Evolutionary conservation across 2,888 invertebrate genomes (phyloP), one percentile per base, ranked within the genome.

Genomic region (Periphyllus acericola): DNA sequence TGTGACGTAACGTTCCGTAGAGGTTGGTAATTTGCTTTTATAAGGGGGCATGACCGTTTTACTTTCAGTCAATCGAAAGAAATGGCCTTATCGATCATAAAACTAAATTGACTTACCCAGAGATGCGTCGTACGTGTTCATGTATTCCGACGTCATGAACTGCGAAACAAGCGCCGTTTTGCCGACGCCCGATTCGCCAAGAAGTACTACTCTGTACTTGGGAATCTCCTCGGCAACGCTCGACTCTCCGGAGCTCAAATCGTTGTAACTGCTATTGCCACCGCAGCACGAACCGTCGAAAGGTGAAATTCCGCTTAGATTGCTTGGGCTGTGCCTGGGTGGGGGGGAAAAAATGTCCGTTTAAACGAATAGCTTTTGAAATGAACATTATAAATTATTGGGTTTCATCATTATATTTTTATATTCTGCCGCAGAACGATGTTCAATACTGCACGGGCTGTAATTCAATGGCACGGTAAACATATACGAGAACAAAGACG

Each of bases 101-200:
- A 46, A 46, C 46, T 46, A 46, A 46, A 46, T 46, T 14, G 46
- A 46, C 94, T 95, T 92, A 96, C 96, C 96, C 91, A 97, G 92
- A 91, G 96, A 97, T 2, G 96, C 96, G 91, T 98, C 97, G 92
- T 98, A 98, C 0, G 97, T 97, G 92, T 97, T 97, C 95, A 97
- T 97, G 91, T 98, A 97, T 91, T 98, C 98, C 90, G 97, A 97
- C 55, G 98, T 97, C 96, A 97, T 97, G 91, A 98, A 97, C 91
- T 98, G 98, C 0, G 96, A 96, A 2, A 97, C 96, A 46, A 98
- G 93, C 1, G 97, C 96, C 0, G 97, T 96, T 92, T 98, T 98
- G 4, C 98, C 98, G 29, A 97, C 97, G 0, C 96, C 96, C 0
- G 96, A 94, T 90, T 96, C 96, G 94, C 93, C 93, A 19, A 90